A percentile compares a stretch with the other conserved stretches of the same genome.
Evolutionary conservation across 2,888 invertebrate genomes (phyloP).

Genomic region (Nephrocerus scutellatus): DNA sequence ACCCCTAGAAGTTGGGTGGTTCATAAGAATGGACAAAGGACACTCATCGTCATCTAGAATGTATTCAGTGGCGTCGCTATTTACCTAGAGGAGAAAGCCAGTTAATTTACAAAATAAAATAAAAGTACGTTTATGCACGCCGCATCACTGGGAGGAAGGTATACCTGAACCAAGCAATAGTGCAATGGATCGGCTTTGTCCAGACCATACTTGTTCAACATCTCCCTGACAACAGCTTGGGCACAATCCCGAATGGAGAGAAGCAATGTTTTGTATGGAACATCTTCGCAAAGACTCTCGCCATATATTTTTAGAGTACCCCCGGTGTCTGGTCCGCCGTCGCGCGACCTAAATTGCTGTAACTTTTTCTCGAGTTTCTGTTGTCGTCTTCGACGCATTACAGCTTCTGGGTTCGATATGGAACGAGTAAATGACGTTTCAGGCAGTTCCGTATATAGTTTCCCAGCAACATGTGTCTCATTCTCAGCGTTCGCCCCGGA

Average conservation of each 20-base stretch:
- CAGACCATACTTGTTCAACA: slow-evolving; percentile 94
- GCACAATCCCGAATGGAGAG: slow-evolving; percentile 90
- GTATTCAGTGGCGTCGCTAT: slow-evolving; percentile 71
- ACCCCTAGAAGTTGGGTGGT: slow-evolving; percentile 79
- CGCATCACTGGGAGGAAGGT: no score
- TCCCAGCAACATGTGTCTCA: slow-evolving; percentile 77
- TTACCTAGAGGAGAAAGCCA: slow-evolving; percentile 48
- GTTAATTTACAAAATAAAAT: neutral
- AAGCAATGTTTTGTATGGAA: slow-evolving; percentile 95
- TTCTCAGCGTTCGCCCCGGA: slow-evolving; percentile 48
- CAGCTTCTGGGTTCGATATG: slow-evolving; percentile 99
- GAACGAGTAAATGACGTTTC: slow-evolving; percentile 98
- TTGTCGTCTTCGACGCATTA: slow-evolving; percentile 93
- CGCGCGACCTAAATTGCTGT: slow-evolving; percentile 90
- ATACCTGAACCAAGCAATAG: slow-evolving; percentile 96
- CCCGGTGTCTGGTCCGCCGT: slow-evolving; percentile 90
- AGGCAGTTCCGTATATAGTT: slow-evolving; percentile 91
- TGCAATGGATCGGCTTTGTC: slow-evolving; percentile 82
- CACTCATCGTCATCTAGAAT: slow-evolving; percentile 96
- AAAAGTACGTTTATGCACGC: slow-evolving; percentile 1
- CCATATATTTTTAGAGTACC: slow-evolving; percentile 93
- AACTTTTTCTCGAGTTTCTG: slow-evolving; percentile 94
- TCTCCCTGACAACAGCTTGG: slow-evolving; percentile 87
- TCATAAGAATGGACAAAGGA: slow-evolving; percentile 89
- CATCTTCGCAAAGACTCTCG: slow-evolving; percentile 89